Conservation (phyloP, 1,140 invertebrate genomes). For the Pogonomyrmex barbatus region DNA sequence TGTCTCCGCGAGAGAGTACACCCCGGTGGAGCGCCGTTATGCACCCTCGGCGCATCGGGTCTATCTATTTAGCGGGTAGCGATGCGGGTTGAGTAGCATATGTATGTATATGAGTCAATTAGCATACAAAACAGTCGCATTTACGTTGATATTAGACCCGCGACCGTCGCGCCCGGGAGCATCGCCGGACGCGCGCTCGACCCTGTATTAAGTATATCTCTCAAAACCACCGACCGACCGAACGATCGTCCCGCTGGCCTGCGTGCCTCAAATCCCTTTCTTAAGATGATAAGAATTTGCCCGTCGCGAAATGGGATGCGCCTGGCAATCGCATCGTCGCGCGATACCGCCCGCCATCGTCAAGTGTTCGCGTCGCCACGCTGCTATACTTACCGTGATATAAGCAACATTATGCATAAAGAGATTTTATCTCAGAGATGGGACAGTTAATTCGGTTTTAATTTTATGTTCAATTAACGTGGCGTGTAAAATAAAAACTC, state of each 20-base stretch:
- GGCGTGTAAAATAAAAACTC: neutral
- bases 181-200: constrained; percentile 5
- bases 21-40: constrained; percentile 45
- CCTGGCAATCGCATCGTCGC: neutral
- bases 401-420: neutral
- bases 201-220: constrained; percentile 73
- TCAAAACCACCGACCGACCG: constrained; percentile 57
- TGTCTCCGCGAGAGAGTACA: constrained; percentile 56
- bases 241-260: neutral
- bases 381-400: neutral
- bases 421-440: constrained; percentile 1
- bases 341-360: neutral
- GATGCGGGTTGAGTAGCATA: constrained; percentile 69
- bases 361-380: neutral
- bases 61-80: constrained; percentile 74
- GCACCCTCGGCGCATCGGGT: constrained; percentile 65
- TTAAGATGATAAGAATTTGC: constrained; percentile 49
- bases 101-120: constrained; percentile 80
- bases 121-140: constrained; percentile 80
- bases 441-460: constrained; percentile 13
- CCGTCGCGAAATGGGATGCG: constrained; percentile 30
- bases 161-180: constrained; percentile 27
- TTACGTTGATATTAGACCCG: constrained; percentile 79
- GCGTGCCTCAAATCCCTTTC: neutral
- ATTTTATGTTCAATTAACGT: neutral